phyloP scores from a whole-genome alignment of 2,113 vertebrate genomes.

The Pachyramphus minor region DNA sequence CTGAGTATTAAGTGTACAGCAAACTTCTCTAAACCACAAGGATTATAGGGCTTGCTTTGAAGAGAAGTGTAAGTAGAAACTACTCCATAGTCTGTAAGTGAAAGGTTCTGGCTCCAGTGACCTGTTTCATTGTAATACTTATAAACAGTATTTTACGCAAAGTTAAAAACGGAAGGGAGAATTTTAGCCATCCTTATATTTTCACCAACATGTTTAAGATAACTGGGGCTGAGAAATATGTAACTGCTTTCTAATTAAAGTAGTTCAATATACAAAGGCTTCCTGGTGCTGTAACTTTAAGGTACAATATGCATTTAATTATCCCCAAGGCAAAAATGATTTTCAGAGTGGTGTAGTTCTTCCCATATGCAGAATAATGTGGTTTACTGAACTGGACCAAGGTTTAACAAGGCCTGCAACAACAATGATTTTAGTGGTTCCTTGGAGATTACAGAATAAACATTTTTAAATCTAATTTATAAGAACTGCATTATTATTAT shows the following conservation, averaged over 20 bases:
- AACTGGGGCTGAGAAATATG: slow-evolving; percentile 28
- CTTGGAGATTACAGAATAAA: slow-evolving; percentile 37
- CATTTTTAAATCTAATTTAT: slow-evolving; percentile 38
- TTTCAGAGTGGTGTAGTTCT: slow-evolving; percentile 17
- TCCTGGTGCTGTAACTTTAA: slow-evolving; percentile 38
- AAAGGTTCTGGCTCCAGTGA: not conserved
- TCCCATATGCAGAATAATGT: not conserved
- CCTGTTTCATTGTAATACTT: not conserved
- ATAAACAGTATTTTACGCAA: not conserved
- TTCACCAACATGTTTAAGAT: not conserved
- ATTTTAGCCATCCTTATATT: not conserved
- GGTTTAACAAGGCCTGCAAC: slow-evolving; percentile 25
- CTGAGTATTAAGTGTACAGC: not conserved
- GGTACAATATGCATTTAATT: slow-evolving; percentile 53
- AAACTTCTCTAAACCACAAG: not conserved
- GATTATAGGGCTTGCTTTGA: not conserved
- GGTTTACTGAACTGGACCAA: slow-evolving; percentile 44
- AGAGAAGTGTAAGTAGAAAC: not conserved
- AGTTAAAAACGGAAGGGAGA: not conserved
- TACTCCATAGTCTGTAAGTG: not conserved
- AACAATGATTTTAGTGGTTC: slow-evolving; percentile 26
- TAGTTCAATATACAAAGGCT: slow-evolving; percentile 23
- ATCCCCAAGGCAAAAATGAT: slow-evolving; percentile 35
- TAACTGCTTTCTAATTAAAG: slow-evolving; percentile 54
- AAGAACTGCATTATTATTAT: slow-evolving; percentile 10